Evolutionary conservation across 1,140 invertebrate genomes (phyloP).

Genomic region (Drosophila orosa): DNA sequence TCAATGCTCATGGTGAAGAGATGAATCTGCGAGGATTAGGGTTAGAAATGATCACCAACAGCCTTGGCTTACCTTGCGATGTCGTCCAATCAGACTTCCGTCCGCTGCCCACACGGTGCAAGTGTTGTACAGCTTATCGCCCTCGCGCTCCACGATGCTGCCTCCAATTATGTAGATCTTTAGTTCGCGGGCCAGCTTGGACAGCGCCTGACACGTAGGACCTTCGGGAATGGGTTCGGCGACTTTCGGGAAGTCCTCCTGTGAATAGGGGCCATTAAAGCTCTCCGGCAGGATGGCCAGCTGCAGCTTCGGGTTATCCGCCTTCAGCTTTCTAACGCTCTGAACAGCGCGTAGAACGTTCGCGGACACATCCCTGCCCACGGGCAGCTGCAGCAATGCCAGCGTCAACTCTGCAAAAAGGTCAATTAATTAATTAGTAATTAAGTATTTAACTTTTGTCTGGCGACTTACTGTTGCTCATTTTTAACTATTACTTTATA

Average conservation of each 20-base stretch:
- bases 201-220: conserved; percentile 89
- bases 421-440: conserved; percentile 12
- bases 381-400: conserved; percentile 92
- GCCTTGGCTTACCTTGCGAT: conserved; percentile 87
- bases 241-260: conserved; percentile 93
- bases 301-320: conserved; percentile 87
- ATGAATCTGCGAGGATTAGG: conserved; percentile 87
- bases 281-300: conserved; percentile 95
- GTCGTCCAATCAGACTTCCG: conserved; percentile 90
- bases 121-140: conserved; percentile 91
- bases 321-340: conserved; percentile 89
- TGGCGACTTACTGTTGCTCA: conserved; percentile 43
- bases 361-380: conserved; percentile 89
- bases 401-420: conserved; percentile 85
- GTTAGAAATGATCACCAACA: conserved; percentile 1
- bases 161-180: conserved; percentile 94
- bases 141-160: conserved; percentile 92
- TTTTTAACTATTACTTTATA: background rate
- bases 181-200: conserved; percentile 90
- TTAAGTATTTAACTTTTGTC: background rate
- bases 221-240: conserved; percentile 93
- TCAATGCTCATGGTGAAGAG: conserved; percentile 98
- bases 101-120: conserved; percentile 93
- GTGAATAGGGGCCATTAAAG: conserved; percentile 95
- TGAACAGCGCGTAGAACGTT: conserved; percentile 90